These are phyloP conservation scores for Mesoligia furuncula DNA, from an alignment of 2,888 invertebrate genomes.

Conservation along the genomic window DNA sequence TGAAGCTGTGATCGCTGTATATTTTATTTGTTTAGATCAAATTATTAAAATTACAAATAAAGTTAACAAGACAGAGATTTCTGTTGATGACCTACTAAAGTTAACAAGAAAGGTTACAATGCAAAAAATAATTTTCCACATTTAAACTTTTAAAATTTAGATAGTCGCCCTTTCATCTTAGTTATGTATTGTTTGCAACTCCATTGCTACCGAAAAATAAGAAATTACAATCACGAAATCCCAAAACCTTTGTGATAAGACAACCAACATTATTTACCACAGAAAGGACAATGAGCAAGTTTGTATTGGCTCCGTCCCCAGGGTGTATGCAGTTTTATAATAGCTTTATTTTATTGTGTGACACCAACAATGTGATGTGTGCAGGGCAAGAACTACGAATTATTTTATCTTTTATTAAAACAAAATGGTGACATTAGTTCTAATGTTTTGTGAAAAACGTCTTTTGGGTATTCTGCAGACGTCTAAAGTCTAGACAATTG, in stretches of 20 bases:
- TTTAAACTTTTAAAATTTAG: neutral
- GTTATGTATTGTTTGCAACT: neutral
- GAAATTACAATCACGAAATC: neutral
- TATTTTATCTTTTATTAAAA: too few relatives aligned
- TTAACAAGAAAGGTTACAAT: neutral
- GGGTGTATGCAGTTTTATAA: too few relatives aligned
- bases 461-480: slow-evolving; percentile 63
- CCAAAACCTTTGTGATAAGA: neutral
- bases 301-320: too few relatives aligned
- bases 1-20: neutral
- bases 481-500: slow-evolving; percentile 60
- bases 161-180: neutral
- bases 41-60: neutral
- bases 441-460: slow-evolving; percentile 61
- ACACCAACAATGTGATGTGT: too few relatives aligned
- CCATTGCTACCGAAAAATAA: neutral
- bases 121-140: fast-evolving
- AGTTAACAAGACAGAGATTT: neutral
- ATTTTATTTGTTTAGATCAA: neutral
- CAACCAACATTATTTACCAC: neutral
- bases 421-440: too few relatives aligned
- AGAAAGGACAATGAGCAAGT: neutral
- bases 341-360: too few relatives aligned
- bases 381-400: too few relatives aligned
- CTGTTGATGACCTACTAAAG: neutral